Conservation (phyloP, 2,797 vertebrate species). For the Chaetodon trifasciatus region DNA sequence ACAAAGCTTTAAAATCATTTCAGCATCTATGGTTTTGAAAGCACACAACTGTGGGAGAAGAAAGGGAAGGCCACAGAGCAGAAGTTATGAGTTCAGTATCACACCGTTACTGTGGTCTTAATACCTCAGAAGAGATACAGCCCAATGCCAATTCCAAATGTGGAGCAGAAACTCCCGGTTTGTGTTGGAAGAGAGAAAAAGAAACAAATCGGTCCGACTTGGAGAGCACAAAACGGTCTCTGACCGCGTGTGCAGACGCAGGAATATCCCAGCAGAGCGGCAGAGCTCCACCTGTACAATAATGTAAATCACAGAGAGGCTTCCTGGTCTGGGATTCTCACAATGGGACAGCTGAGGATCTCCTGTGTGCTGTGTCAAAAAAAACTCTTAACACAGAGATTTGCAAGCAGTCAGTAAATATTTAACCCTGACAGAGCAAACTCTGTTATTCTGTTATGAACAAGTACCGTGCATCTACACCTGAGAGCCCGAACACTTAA, state of each 20-base stretch:
- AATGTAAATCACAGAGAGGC: slow-evolving; percentile 72
- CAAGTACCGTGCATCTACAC: background rate
- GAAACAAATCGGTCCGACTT: slow-evolving; percentile 63
- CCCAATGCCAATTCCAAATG: slow-evolving; percentile 45
- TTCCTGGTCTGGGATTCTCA: slow-evolving; percentile 52
- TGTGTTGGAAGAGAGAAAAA: slow-evolving; percentile 65
- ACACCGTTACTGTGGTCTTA: slow-evolving; percentile 22
- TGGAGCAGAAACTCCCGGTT: slow-evolving; percentile 52
- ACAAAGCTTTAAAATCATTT: slow-evolving; percentile 33
- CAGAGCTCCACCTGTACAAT: slow-evolving; percentile 60
- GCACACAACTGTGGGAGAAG: slow-evolving; percentile 29
- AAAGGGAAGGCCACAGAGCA: slow-evolving; percentile 34
- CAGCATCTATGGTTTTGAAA: slow-evolving; percentile 36
- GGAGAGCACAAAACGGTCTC: slow-evolving; percentile 46
- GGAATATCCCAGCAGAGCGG: slow-evolving; percentile 58
- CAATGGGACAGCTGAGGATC: slow-evolving; percentile 37
- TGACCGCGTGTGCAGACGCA: slow-evolving; percentile 48
- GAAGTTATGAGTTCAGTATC: slow-evolving; percentile 36
- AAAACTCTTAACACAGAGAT: background rate
- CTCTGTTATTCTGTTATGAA: slow-evolving; percentile 6
- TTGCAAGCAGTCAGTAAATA: slow-evolving; percentile 20
- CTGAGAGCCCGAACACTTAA: background rate
- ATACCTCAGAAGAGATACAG: slow-evolving; percentile 39
- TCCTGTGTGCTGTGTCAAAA: background rate
- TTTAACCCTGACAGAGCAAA: background rate